Percentiles rank a stretch among this genome's conserved stretches.
Conservation (phyloP, 2,888 invertebrate genomes). For the Bombylius major region DNA sequence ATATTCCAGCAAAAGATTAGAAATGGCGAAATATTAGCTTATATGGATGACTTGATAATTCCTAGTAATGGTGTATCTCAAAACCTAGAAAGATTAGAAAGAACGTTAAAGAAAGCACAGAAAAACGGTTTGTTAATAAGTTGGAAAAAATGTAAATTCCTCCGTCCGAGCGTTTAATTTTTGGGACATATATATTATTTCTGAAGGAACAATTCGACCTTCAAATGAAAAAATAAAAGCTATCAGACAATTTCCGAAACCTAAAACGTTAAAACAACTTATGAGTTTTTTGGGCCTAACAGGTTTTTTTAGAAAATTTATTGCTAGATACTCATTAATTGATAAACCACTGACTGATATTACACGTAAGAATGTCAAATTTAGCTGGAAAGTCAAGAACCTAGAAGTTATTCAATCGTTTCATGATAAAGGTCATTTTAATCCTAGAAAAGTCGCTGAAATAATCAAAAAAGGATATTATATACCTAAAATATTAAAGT, state of each 20-base stretch:
- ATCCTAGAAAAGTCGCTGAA: background rate
- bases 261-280: no score
- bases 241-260: no score
- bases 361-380: no score
- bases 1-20: constrained; percentile 5
- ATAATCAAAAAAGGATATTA: background rate
- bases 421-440: background rate
- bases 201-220: no score
- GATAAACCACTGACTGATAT: constrained; percentile 1
- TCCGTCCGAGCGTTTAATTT: constrained; percentile 11
- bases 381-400: no score
- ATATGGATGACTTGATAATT: constrained; percentile 5
- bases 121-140: constrained; percentile 11
- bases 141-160: constrained; percentile 12
- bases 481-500: background rate
- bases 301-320: no score
- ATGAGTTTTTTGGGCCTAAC: no score
- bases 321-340: background rate
- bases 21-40: background rate
- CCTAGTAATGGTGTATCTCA: background rate
- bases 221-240: no score
- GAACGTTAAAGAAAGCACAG: constrained; percentile 9
- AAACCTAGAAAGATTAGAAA: constrained; percentile 1
- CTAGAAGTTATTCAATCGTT: no score
- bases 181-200: constrained; percentile 16